A percentile compares a stretch with the other conserved stretches of the same genome.
phyloP scores from a whole-genome alignment of 1,140 invertebrate genomes.

The Bombus huntii region DNA sequence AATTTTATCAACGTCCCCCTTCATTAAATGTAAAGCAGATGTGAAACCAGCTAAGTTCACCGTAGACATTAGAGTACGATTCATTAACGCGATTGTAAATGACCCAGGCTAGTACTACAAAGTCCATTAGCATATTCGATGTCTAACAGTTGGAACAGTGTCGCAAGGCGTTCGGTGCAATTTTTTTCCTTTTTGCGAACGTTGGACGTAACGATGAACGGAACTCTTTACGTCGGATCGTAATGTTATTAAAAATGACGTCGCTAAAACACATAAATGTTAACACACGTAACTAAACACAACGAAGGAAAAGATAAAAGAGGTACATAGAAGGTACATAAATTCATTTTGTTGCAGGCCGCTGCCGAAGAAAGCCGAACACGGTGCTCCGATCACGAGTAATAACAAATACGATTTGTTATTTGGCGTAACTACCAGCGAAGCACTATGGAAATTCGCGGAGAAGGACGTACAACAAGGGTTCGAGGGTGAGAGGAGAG shows the following conservation, averaged over 20 bases:
- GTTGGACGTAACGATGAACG: neutral
- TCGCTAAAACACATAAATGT: neutral
- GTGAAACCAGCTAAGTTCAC: constrained; percentile 30
- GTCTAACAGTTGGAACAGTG: neutral
- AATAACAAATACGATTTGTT: constrained; percentile 89
- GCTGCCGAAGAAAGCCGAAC: constrained; percentile 77
- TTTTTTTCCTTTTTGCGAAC: neutral
- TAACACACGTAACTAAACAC: neutral
- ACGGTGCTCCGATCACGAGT: constrained; percentile 81
- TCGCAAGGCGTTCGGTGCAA: neutral
- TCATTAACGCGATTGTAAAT: constrained; percentile 67
- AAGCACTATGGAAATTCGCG: constrained; percentile 92
- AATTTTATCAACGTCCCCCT: constrained; percentile 33
- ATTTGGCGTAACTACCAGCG: constrained; percentile 93
- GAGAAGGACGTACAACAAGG: constrained; percentile 92
- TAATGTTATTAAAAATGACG: no score
- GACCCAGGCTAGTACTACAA: constrained; percentile 43
- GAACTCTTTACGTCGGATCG: no score
- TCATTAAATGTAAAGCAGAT: constrained; percentile 61
- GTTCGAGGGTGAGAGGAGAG: constrained; percentile 94
- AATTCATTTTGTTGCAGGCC: constrained; percentile 60
- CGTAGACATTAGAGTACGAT: constrained; percentile 51
- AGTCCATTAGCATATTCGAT: constrained; percentile 60
- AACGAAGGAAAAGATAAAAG: neutral
- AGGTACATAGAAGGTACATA: neutral